Conservation (phyloP, 2,797 vertebrate species). For the Anguilla pacifica region DNA sequence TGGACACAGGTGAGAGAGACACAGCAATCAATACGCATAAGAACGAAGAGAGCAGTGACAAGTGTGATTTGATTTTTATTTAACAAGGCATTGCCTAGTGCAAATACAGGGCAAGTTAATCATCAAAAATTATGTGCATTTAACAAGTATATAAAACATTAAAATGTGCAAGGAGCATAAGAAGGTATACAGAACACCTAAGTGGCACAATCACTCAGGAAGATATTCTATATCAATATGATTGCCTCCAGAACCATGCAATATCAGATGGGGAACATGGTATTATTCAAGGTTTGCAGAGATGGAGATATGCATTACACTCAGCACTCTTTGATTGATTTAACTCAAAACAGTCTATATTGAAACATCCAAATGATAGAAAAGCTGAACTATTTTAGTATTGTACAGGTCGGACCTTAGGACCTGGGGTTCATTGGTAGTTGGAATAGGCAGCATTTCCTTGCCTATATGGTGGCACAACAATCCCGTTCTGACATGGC, state of each 20-base stretch:
- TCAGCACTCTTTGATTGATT: background rate
- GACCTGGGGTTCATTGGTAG: too few relatives aligned
- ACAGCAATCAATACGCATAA: background rate
- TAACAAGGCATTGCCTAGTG: background rate
- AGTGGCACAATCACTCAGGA: background rate
- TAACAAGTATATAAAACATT: background rate
- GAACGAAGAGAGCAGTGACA: background rate
- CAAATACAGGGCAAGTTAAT: background rate
- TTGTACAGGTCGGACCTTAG: too few relatives aligned
- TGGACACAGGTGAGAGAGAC: background rate
- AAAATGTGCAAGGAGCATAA: background rate
- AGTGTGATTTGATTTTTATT: background rate
- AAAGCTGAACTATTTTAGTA: background rate
- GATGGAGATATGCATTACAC: background rate
- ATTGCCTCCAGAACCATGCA: too few relatives aligned
- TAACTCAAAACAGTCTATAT: background rate
- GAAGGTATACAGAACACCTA: background rate
- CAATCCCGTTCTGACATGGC: too few relatives aligned
- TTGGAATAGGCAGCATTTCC: too few relatives aligned
- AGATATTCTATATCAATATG: background rate
- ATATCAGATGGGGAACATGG: too few relatives aligned
- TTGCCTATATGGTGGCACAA: too few relatives aligned
- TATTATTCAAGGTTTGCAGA: background rate
- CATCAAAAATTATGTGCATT: background rate
- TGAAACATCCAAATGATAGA: background rate